Base-by-base conservation (phyloP, 2,797 vertebrate species). In the Fistularia tabacaria region DNA sequence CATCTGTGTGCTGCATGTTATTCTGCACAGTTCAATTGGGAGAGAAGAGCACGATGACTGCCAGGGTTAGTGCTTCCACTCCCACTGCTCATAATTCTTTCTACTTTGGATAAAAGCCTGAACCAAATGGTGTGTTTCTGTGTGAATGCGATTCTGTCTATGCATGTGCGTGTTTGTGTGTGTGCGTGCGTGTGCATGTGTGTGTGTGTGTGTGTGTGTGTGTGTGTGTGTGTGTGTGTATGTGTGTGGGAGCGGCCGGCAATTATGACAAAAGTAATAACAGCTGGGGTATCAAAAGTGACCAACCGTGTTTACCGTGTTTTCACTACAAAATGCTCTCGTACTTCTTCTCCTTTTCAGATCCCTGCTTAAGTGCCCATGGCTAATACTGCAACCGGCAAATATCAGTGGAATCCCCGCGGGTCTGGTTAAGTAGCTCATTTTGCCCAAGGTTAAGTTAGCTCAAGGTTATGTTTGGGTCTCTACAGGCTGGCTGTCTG, bases 391-490 rank as follows among this genome's bases (percentile, higher is more conserved):
- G 62, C 25, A 62, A 69, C 54, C 49, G 49, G 71, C 57, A 67
- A 74, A 76, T 69, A 82, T 74, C 57, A 61, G 40, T 66, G 64
- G 38, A 73, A 59, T 69, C 80, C 68, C 68, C 25, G 11, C 10
- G 74, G 67, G 79, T 57, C 60, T 71, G 70, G 50, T 77, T 82
- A 85, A 83, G 76, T 54, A 66, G 69, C 65, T 81, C 67, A 77
- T 80, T 82, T 77, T 78, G 76, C 83, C 71, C 69, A 83, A 84
- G 83, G 83, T 81, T 72, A 81, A 66, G 56, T 73, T 72, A 66
- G 71, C 74, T 76, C 71, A 87, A 87, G 83, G 81, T 87, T 83
- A 74, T 54, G 71, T 59, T 83, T 61, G 71, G 62, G 65, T 79
- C 74, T 80, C 69, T 69, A 14, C 54, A 70, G 68, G 70, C 71